phyloP scores from a whole-genome alignment of 2,797 vertebrate genomes.

The Pipistrellus kuhlii region DNA sequence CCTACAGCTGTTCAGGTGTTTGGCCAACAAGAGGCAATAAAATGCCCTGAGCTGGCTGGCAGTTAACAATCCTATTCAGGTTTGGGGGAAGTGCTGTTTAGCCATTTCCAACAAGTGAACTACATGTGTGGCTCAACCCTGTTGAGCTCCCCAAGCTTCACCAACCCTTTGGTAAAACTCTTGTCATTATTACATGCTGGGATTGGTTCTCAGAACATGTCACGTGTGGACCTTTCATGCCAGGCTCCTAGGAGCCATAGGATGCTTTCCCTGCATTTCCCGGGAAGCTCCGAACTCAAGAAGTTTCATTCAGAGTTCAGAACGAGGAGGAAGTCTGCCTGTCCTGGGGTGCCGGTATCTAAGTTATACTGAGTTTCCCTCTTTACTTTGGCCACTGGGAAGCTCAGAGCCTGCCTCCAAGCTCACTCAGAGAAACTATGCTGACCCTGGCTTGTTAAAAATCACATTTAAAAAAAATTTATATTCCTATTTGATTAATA shows the following conservation, averaged over 20 bases:
- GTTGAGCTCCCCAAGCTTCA: no score
- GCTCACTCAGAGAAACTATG: not conserved
- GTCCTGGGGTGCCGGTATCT: not conserved
- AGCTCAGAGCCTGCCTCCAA: slow-evolving; percentile 25
- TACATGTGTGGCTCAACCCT: no score
- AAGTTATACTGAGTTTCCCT: not conserved
- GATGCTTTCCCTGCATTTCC: not conserved
- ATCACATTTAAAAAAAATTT: not conserved
- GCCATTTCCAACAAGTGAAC: no score
- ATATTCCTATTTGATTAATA: not conserved
- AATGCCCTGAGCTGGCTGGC: no score
- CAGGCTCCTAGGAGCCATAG: not conserved
- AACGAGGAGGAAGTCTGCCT: not conserved
- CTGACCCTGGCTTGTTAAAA: not conserved
- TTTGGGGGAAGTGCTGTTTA: no score
- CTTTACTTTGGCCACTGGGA: slow-evolving; percentile 58
- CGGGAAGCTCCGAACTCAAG: not conserved
- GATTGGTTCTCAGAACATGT: not conserved
- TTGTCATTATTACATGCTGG: no score
- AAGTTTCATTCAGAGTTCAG: not conserved
- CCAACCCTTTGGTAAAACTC: no score
- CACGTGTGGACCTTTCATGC: not conserved
- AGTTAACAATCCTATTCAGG: no score
- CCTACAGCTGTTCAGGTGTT: no score
- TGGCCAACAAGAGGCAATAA: no score